Evolutionary conservation across 2,797 vertebrate species (phyloP).

Genomic region (Hypotaenidia okinawae): DNA sequence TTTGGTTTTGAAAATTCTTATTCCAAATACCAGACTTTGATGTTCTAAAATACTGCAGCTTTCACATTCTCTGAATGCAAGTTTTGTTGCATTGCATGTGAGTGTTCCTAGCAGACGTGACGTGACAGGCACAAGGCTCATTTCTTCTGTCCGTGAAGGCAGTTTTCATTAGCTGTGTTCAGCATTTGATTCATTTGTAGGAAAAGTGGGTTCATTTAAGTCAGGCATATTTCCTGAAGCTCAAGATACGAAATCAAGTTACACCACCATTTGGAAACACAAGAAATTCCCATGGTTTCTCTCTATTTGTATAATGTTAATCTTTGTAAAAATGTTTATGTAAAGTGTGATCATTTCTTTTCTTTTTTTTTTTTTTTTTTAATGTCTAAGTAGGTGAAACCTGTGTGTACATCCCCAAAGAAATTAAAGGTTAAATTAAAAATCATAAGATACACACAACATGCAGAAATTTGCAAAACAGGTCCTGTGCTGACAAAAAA

Average conservation of each 20-base stretch:
- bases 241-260: neutral
- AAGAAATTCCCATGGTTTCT: constrained; percentile 25
- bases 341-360: neutral
- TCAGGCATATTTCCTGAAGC: constrained; percentile 1
- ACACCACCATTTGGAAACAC: neutral
- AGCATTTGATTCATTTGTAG: constrained; percentile 3
- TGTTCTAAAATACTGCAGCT: neutral
- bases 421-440: neutral
- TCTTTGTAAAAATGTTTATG: constrained; percentile 3
- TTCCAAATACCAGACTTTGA: neutral
- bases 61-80: neutral
- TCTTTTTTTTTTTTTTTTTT: neutral
- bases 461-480: neutral
- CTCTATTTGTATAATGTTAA: neutral
- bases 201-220: constrained; percentile 46
- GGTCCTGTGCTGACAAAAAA: neutral
- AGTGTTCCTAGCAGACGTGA: neutral
- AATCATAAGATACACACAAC: neutral
- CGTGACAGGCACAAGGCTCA: neutral
- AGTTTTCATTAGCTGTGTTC: neutral
- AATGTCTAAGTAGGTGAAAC: constrained; percentile 12
- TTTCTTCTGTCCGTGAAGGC: neutral
- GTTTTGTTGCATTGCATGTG: neutral
- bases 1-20: neutral
- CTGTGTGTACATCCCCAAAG: neutral